phyloP scores from a whole-genome alignment of 37 sponge, comb jelly and placozoan species.

The Spongilla lacustris region DNA sequence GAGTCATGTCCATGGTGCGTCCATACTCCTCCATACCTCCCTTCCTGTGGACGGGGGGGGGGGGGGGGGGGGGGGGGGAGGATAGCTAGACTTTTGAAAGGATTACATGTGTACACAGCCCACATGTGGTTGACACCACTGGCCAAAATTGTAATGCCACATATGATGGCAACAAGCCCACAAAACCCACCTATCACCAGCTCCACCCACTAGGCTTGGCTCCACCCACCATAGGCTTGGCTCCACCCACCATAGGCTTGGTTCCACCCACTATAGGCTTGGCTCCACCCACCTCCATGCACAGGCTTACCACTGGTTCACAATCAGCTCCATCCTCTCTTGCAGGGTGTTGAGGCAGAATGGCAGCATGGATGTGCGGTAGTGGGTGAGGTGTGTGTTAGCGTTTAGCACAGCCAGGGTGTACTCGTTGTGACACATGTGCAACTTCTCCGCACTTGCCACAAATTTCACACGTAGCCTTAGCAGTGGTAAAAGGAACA shows the following conservation, averaged over 20 bases:
- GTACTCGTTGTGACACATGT: slow-evolving; percentile 78
- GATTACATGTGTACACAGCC: no score
- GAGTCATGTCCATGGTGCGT: slow-evolving; percentile 24
- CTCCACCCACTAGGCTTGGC: no score
- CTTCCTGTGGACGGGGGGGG: slow-evolving; percentile 33
- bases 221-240: no score
- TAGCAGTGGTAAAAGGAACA: not conserved
- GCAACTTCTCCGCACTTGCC: slow-evolving; percentile 44
- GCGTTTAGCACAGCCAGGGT: slow-evolving; percentile 66
- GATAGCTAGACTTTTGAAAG: not conserved
- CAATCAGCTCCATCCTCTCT: slow-evolving; percentile 66
- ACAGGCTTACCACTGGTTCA: slow-evolving; percentile 64
- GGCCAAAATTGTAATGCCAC: no score
- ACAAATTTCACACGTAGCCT: slow-evolving; percentile 66
- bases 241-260: no score
- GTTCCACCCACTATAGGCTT: not conserved
- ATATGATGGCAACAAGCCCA: no score
- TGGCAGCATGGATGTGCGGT: slow-evolving; percentile 37
- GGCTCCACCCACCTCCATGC: not conserved
- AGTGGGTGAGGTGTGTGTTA: slow-evolving; percentile 60
- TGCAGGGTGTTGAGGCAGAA: slow-evolving; percentile 72
- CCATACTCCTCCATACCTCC: slow-evolving; percentile 52
- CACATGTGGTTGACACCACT: no score
- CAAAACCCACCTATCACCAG: no score
- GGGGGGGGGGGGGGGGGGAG: not conserved